A percentile compares a stretch with the other conserved stretches of the same genome.
These are phyloP conservation scores for Drosophila takahashii DNA, from an alignment of 1,140 invertebrate genomes.

Conservation along the genomic window DNA sequence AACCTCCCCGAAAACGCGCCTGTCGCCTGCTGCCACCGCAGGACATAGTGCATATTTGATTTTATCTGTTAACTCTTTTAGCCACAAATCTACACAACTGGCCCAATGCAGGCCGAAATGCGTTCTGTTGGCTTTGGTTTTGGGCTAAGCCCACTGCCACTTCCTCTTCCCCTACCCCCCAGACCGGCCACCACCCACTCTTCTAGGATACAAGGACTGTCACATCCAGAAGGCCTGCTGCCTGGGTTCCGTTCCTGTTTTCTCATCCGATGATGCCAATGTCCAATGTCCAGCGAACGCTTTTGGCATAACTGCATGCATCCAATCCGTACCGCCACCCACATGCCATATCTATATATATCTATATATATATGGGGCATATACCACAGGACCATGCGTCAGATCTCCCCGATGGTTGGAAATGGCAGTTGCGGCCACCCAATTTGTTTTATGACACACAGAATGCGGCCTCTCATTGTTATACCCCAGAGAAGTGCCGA, in stretches of 20 bases:
- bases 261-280: conserved; percentile 57
- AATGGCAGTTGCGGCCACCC: conserved; percentile 64
- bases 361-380: conserved; percentile 4
- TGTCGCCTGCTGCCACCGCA: conserved; percentile 67
- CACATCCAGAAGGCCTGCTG: conserved; percentile 45
- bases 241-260: conserved; percentile 40
- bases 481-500: conserved; percentile 46
- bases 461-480: conserved; percentile 54
- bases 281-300: conserved; percentile 66
- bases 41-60: conserved; percentile 76
- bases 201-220: conserved; percentile 41
- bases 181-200: not conserved
- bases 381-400: conserved; percentile 7
- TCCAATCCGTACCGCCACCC: conserved; percentile 21
- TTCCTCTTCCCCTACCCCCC: no score
- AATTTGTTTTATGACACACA: conserved; percentile 77
- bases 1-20: conserved; percentile 35
- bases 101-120: conserved; percentile 55
- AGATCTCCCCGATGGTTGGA: conserved; percentile 39
- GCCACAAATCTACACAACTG: conserved; percentile 79
- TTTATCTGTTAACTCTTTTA: conserved; percentile 83
- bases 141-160: conserved; percentile 3
- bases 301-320: conserved; percentile 75
- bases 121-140: conserved; percentile 55
- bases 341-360: conserved; percentile 12